Percentiles rank a stretch among this genome's conserved stretches.
Evolutionary conservation across 1,140 invertebrate genomes (phyloP).

Genomic region (Drosophila sucinea): DNA sequence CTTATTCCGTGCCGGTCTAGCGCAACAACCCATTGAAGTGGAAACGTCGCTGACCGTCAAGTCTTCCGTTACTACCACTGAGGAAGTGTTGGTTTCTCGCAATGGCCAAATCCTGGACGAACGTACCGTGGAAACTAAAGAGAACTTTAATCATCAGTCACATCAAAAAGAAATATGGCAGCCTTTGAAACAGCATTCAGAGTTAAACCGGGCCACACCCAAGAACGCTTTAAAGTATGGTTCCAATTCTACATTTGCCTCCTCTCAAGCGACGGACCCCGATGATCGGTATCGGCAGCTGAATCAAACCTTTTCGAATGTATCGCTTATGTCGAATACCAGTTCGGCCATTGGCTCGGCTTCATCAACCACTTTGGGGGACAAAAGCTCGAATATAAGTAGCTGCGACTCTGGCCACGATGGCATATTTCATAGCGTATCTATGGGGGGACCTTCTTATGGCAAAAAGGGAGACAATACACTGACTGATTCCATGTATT

Average conservation of each 20-base stretch:
- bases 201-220: slow-evolving; percentile 53
- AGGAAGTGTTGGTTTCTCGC: slow-evolving; percentile 88
- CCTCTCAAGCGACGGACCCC: slow-evolving; percentile 48
- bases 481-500: slow-evolving; percentile 66
- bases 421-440: slow-evolving; percentile 73
- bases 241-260: slow-evolving; percentile 60
- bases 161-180: slow-evolving; percentile 89
- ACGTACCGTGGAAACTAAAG: slow-evolving; percentile 88
- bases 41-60: slow-evolving; percentile 90
- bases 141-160: slow-evolving; percentile 88
- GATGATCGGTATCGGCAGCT: slow-evolving; percentile 58
- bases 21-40: slow-evolving; percentile 88
- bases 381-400: slow-evolving; percentile 71
- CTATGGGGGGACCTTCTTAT: slow-evolving; percentile 56
- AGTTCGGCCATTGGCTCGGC: slow-evolving; percentile 60
- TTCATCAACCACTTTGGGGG: slow-evolving; percentile 64
- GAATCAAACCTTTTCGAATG: slow-evolving; percentile 73
- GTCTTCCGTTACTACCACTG: slow-evolving; percentile 89
- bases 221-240: slow-evolving; percentile 66
- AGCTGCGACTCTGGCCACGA: slow-evolving; percentile 78
- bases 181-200: slow-evolving; percentile 82
- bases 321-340: slow-evolving; percentile 57
- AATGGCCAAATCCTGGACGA: slow-evolving; percentile 89
- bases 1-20: slow-evolving; percentile 87
- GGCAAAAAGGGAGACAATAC: slow-evolving; percentile 42